These are phyloP conservation scores for Ceyx melanurus DNA, from an alignment of 2,113 vertebrate species.

Conservation along the genomic window DNA sequence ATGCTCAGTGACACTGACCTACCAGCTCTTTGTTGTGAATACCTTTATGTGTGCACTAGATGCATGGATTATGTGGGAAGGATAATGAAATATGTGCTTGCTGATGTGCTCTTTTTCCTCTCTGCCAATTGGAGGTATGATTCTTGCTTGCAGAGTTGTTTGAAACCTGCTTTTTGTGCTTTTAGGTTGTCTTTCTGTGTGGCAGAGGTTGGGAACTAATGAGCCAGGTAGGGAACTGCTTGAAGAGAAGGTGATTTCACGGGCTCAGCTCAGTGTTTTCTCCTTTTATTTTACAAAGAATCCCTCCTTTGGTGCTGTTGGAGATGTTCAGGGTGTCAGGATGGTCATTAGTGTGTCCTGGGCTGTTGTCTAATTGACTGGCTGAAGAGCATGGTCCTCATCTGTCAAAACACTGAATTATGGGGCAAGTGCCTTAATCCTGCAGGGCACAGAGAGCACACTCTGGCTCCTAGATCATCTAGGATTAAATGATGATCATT, in stretches of 20 bases:
- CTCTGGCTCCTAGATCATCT: background rate
- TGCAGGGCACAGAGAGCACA: background rate
- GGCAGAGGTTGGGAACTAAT: background rate
- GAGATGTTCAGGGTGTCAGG: background rate
- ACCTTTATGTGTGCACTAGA: background rate
- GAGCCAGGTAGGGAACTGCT: background rate
- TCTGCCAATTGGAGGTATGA: rapidly evolving
- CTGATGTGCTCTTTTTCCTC: background rate
- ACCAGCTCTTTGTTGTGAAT: background rate
- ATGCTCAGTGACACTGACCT: background rate
- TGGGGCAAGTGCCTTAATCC: background rate
- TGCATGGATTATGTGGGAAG: background rate
- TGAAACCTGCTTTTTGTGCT: background rate
- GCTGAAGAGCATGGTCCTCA: background rate
- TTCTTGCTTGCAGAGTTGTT: background rate
- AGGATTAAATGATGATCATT: background rate
- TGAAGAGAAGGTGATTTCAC: background rate
- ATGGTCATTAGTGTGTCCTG: background rate
- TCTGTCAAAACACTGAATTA: background rate
- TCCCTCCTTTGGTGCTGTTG: background rate
- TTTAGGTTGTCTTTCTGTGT: background rate
- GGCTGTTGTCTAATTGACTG: background rate
- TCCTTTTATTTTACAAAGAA: background rate
- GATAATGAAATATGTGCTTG: background rate
- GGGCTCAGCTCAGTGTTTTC: background rate